Evolutionary conservation across 2,888 invertebrate species (phyloP), one percentile per base, ranked within the genome.

Genomic region (Philereme transversata): DNA sequence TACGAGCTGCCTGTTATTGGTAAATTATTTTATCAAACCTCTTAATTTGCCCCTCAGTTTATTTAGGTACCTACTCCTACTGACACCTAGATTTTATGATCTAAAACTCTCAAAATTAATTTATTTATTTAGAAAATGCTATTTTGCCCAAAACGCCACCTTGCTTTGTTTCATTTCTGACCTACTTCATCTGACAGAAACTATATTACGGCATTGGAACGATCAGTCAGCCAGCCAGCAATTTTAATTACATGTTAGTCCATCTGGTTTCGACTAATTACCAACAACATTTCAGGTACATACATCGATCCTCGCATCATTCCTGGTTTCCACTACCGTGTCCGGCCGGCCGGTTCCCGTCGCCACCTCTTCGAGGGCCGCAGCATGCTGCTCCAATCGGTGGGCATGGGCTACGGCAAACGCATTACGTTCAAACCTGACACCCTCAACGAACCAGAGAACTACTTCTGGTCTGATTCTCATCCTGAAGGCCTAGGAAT

Each of bases 401-500:
- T 96, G 65, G 96, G 96, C 7, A 94, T 95, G 90, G 96, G 96
- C 11, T 96, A 96, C 75, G 96, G 96, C 36, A 96, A 96, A 78
- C 93, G 96, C 51, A 90, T 96, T 61, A 95, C 95, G 1, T 96
- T 96, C 85, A 93, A 94, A 71, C 94, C 96, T 0, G 94, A 95
- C 67, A 93, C 93, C 4, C 82, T 93, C 22, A 88, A 94, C 57
- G 83, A 87, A 10, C 94, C 94, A 4, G 92, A 95, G 69, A 95
- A 95, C 82, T 95, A 94, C 80, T 95, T 96, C 84, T 96, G 96
- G 96, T 96, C 96, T 34, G 96, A 96, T 83, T 96, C 95, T 45
- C 94, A 95, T 71, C 94, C 95, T 4, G 95, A 95, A 74, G 96
- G 96, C 43, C 87, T 95, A 62, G 96, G 95, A 52, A 90, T 95